These are phyloP conservation scores for Garrulus glandarius DNA, from an alignment of 2,797 vertebrate species.

Conservation along the genomic window DNA sequence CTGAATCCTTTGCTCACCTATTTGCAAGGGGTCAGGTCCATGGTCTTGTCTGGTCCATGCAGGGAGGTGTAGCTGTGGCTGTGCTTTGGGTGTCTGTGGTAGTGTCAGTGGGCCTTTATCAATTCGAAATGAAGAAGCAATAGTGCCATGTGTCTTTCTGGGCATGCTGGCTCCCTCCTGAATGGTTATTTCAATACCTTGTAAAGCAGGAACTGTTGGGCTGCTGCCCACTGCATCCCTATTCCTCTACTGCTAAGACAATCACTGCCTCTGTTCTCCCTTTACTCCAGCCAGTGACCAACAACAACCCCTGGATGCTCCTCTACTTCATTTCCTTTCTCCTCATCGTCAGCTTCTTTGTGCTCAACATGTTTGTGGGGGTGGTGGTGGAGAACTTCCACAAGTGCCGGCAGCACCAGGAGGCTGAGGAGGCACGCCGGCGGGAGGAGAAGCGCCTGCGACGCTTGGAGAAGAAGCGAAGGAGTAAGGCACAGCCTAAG, in stretches of 20 bases:
- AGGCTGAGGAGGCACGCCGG: slow-evolving; percentile 81
- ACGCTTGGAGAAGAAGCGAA: slow-evolving; percentile 92
- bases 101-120: not conserved
- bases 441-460: slow-evolving; percentile 86
- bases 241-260: not conserved
- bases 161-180: not conserved
- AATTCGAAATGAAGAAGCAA: not conserved
- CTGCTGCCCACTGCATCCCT: not conserved
- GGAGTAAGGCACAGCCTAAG: slow-evolving; percentile 85
- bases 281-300: slow-evolving; percentile 74
- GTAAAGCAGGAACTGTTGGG: not conserved
- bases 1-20: not conserved
- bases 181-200: not conserved
- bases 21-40: not conserved
- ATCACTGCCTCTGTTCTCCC: not conserved
- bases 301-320: slow-evolving; percentile 91
- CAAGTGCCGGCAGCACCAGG: slow-evolving; percentile 87
- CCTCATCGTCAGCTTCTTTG: slow-evolving; percentile 91
- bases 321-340: slow-evolving; percentile 93
- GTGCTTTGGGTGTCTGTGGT: not conserved
- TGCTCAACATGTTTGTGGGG: slow-evolving; percentile 91
- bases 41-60: not conserved
- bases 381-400: slow-evolving; percentile 92
- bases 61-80: not conserved
- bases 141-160: not conserved